phyloP scores from a whole-genome alignment of 2,888 invertebrate species.

The Heliconius cydno region DNA sequence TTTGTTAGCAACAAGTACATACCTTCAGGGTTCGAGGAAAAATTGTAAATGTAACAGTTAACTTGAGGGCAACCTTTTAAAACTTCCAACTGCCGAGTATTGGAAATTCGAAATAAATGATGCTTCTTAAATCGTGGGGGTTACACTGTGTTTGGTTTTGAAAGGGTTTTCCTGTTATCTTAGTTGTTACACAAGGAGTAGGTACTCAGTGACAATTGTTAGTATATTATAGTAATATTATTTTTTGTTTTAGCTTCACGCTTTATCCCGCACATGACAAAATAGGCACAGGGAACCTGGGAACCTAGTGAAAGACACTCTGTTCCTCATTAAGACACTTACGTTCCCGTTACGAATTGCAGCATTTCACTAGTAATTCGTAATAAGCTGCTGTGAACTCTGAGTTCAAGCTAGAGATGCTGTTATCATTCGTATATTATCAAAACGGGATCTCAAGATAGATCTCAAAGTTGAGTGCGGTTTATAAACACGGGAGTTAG shows the following conservation, averaged over 20 bases:
- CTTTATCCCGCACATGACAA: neutral
- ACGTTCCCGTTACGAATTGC: too few species aligned
- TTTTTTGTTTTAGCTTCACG: neutral
- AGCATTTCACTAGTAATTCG: too few species aligned
- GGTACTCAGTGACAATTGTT: neutral
- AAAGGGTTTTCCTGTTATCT: neutral
- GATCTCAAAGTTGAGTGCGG: too few species aligned
- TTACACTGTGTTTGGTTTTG: neutral
- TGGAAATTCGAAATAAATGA: slow-evolving; percentile 6
- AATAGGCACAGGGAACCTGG: neutral
- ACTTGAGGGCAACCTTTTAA: slow-evolving; percentile 25
- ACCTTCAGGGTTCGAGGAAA: slow-evolving; percentile 20
- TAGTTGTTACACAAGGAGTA: neutral
- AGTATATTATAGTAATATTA: neutral
- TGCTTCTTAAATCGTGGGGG: slow-evolving; percentile 3
- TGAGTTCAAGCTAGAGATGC: too few species aligned
- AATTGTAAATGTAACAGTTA: slow-evolving; percentile 28
- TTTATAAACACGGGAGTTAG: too few species aligned
- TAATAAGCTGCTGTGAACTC: too few species aligned
- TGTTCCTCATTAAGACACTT: too few species aligned
- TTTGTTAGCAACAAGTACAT: slow-evolving; percentile 23
- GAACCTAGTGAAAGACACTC: neutral
- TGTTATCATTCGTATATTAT: too few species aligned
- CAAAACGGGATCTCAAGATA: too few species aligned
- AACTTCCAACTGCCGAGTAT: slow-evolving; percentile 16